Conservation (phyloP, 2,113 vertebrate species). For the Semnornis frantzii region DNA sequence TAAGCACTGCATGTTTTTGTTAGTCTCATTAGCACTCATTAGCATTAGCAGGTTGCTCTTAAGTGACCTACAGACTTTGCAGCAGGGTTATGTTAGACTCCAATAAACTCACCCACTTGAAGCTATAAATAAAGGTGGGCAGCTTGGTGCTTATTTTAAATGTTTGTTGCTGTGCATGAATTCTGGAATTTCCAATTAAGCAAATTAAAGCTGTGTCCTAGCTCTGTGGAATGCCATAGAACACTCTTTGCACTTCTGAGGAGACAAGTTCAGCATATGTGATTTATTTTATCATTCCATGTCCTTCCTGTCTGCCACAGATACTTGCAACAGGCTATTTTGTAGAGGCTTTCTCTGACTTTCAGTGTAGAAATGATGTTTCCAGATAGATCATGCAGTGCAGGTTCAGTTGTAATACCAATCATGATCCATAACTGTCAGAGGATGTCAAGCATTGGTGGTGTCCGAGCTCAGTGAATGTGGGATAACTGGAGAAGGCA, state of each 20-base stretch:
- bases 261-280: neutral
- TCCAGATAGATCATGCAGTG: neutral
- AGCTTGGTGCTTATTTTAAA: neutral
- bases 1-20: neutral
- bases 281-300: neutral
- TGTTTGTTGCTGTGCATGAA: neutral
- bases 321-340: neutral
- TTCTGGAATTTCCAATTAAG: neutral
- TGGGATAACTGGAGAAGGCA: neutral
- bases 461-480: neutral
- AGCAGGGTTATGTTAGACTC: neutral
- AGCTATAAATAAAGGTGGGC: neutral
- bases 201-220: neutral
- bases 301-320: neutral
- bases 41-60: neutral
- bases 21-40: constrained; percentile 25
- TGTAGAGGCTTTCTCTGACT: neutral
- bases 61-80: neutral
- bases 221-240: neutral
- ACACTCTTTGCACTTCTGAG: neutral
- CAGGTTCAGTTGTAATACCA: neutral
- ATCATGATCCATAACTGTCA: neutral
- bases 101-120: neutral
- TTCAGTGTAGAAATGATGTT: neutral
- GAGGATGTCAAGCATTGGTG: neutral